These are phyloP conservation scores for Scrobipalpa atriplicella DNA, from an alignment of 2,888 invertebrate genomes.

Conservation along the genomic window DNA sequence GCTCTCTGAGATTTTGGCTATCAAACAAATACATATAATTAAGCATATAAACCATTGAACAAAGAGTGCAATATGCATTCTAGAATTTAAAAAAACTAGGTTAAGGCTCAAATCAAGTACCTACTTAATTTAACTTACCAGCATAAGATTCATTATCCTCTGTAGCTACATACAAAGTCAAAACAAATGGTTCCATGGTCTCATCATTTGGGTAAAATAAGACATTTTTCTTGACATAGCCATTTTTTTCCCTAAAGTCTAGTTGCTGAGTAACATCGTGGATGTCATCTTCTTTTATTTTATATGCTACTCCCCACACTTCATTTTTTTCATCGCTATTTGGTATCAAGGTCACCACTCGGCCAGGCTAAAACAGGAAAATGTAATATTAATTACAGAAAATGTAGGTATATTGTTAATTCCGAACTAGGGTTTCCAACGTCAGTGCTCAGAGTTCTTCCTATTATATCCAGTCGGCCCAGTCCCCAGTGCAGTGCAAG, in stretches of 20 bases:
- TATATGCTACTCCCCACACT: slow-evolving; percentile 97
- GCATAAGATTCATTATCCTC: slow-evolving; percentile 91
- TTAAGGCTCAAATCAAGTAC: background rate
- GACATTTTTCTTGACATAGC: slow-evolving; percentile 89
- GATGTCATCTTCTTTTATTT: slow-evolving; percentile 87
- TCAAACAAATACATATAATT: too few species aligned
- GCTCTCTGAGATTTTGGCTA: too few species aligned
- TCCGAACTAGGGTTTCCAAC: too few species aligned
- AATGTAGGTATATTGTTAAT: too few species aligned
- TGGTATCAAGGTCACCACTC: slow-evolving; percentile 93
- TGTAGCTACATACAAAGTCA: slow-evolving; percentile 92
- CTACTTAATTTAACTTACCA: slow-evolving; percentile 53
- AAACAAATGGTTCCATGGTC: slow-evolving; percentile 83
- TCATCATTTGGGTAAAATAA: slow-evolving; percentile 86
- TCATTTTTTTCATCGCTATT: slow-evolving; percentile 80
- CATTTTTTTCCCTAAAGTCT: slow-evolving; percentile 96
- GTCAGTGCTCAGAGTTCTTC: too few species aligned
- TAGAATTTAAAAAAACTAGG: too few species aligned
- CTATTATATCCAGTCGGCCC: too few species aligned
- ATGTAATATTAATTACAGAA: background rate
- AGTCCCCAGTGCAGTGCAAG: too few species aligned
- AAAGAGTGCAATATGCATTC: too few species aligned
- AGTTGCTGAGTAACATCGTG: slow-evolving; percentile 89
- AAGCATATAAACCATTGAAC: too few species aligned
- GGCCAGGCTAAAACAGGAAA: slow-evolving; percentile 86